A percentile compares a stretch with the other conserved stretches of the same genome.
phyloP scores from a whole-genome alignment of 2,113 vertebrate species.

The Hippotragus niger region DNA sequence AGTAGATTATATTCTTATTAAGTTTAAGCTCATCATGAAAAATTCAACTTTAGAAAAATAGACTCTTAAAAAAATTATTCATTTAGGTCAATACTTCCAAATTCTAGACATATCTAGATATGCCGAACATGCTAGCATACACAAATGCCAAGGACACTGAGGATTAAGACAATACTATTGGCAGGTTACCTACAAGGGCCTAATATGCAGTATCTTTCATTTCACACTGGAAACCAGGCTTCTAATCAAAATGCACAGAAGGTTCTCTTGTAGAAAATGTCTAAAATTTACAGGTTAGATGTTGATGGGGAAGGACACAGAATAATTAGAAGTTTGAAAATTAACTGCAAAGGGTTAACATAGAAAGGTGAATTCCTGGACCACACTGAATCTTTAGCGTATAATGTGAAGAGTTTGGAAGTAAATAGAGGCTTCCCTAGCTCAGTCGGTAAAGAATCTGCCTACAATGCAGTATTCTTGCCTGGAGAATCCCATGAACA shows the following conservation, averaged over 20 bases:
- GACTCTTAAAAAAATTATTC: neutral
- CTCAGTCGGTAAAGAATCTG: neutral
- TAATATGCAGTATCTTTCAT: neutral
- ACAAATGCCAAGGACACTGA: neutral
- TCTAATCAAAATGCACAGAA: neutral
- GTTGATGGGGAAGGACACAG: neutral
- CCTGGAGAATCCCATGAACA: neutral
- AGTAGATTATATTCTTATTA: neutral
- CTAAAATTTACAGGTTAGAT: neutral
- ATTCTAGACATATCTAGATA: neutral
- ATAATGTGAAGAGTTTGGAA: neutral
- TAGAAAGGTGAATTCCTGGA: neutral
- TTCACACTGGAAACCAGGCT: neutral
- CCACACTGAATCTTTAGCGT: neutral
- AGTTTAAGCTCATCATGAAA: neutral
- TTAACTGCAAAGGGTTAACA: neutral
- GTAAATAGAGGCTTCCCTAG: neutral
- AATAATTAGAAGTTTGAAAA: neutral
- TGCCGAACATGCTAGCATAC: neutral
- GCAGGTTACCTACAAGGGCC: neutral
- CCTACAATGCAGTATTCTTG: neutral
- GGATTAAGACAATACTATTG: neutral
- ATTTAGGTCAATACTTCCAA: neutral
- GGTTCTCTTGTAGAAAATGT: neutral
- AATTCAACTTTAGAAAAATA: neutral